These are phyloP conservation scores for Dreissena polymorpha DNA, from an alignment of 1,140 invertebrate species.

Conservation along the genomic window DNA sequence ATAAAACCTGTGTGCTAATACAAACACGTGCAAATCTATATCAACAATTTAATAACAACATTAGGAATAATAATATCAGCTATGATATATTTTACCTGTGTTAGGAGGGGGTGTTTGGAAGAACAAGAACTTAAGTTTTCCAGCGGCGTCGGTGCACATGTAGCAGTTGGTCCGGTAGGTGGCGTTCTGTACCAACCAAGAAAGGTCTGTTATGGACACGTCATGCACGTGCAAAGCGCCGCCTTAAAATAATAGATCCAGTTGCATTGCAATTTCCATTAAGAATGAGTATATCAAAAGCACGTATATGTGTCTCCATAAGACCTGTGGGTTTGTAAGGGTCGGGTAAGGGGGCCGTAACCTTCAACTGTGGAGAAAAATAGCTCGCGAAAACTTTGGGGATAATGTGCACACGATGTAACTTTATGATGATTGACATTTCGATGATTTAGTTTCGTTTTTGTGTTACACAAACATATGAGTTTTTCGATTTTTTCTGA, in stretches of 20 bases:
- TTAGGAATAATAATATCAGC: no score
- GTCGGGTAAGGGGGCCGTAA: no score
- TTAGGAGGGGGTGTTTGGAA: slow-evolving; percentile 61
- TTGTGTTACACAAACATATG: no score
- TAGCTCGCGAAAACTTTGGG: no score
- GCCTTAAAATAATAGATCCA: slow-evolving; percentile 81
- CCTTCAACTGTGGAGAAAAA: no score
- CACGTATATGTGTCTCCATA: background rate
- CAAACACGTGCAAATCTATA: no score
- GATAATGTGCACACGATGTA: no score
- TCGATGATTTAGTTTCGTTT: no score
- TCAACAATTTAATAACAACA: no score
- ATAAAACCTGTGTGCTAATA: no score
- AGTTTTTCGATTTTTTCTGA: no score
- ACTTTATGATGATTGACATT: no score
- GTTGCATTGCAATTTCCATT: background rate
- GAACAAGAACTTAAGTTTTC: slow-evolving; percentile 71
- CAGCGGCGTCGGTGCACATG: slow-evolving; percentile 81
- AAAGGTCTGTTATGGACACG: slow-evolving; percentile 83
- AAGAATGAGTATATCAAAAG: background rate
- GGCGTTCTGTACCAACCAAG: slow-evolving; percentile 85
- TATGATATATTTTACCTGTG: slow-evolving; percentile 50
- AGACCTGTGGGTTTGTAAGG: background rate
- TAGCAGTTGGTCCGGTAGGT: slow-evolving; percentile 87
- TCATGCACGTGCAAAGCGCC: slow-evolving; percentile 88